phyloP scores from a whole-genome alignment of 2,888 invertebrate species.

The Drosophila dives region DNA sequence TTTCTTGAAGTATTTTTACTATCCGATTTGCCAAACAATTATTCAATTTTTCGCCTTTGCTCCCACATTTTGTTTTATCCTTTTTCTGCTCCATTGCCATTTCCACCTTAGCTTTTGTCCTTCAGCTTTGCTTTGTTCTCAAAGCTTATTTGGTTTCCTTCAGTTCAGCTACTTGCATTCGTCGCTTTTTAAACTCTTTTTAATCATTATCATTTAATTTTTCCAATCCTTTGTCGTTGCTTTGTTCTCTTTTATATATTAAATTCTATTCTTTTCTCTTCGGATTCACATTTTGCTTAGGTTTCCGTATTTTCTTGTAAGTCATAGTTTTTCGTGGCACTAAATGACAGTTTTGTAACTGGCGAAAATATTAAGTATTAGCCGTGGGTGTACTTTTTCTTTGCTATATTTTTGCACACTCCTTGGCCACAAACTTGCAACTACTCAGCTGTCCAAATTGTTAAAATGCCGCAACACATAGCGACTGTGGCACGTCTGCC shows the following conservation, averaged over 20 bases:
- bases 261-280: neutral
- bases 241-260: neutral
- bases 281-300: neutral
- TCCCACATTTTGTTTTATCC: neutral
- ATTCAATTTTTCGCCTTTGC: neutral
- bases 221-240: neutral
- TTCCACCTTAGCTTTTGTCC: neutral
- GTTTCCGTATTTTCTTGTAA: conserved; percentile 5
- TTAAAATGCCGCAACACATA: conserved; percentile 69
- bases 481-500: conserved; percentile 55
- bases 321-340: conserved; percentile 8
- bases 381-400: conserved; percentile 18
- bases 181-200: neutral
- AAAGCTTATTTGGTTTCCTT: neutral
- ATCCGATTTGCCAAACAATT: neutral
- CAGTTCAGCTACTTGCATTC: neutral
- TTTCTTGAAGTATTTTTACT: neutral
- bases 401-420: conserved; percentile 4
- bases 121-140: neutral
- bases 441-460: conserved; percentile 52
- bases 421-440: conserved; percentile 8
- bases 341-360: conserved; percentile 24
- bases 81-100: neutral
- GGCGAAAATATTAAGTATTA: conserved; percentile 38
- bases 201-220: neutral